Conservation (phyloP, 1,140 invertebrate species). For the Bathynomus jamesi region DNA sequence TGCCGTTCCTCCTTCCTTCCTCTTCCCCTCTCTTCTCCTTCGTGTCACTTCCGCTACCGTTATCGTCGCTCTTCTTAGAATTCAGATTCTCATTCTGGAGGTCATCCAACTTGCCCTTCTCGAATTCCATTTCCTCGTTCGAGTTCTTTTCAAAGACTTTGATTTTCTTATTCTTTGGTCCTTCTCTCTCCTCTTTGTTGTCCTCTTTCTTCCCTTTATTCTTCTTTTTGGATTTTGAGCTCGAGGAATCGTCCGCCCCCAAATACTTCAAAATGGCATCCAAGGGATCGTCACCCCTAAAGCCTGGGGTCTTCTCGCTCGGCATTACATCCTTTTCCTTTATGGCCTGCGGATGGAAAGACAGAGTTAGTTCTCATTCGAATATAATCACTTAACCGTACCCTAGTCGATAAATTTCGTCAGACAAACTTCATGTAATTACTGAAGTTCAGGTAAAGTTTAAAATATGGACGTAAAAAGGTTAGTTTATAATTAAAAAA, state of each 20-base stretch:
- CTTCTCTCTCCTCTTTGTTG: background rate
- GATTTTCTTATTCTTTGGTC: background rate
- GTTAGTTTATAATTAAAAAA: too few species aligned
- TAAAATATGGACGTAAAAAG: too few species aligned
- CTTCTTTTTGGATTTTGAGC: background rate
- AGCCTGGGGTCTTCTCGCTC: background rate
- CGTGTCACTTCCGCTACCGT: background rate
- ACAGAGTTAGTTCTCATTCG: too few species aligned
- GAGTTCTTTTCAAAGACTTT: background rate
- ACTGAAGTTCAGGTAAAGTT: too few species aligned
- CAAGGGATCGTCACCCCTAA: background rate
- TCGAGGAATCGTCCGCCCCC: background rate
- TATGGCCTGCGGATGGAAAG: too few species aligned
- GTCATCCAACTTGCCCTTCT: background rate
- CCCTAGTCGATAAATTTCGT: too few species aligned
- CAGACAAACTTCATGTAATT: too few species aligned
- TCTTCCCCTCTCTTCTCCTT: background rate
- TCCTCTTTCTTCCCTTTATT: background rate
- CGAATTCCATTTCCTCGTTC: background rate
- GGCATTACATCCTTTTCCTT: background rate
- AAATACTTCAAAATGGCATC: background rate
- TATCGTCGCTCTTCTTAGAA: background rate
- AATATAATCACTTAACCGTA: too few species aligned
- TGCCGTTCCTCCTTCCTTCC: background rate
- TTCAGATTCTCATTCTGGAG: too few species aligned